These are phyloP conservation scores for Myiozetetes cayanensis DNA, from an alignment of 2,113 vertebrate genomes.

Conservation along the genomic window DNA sequence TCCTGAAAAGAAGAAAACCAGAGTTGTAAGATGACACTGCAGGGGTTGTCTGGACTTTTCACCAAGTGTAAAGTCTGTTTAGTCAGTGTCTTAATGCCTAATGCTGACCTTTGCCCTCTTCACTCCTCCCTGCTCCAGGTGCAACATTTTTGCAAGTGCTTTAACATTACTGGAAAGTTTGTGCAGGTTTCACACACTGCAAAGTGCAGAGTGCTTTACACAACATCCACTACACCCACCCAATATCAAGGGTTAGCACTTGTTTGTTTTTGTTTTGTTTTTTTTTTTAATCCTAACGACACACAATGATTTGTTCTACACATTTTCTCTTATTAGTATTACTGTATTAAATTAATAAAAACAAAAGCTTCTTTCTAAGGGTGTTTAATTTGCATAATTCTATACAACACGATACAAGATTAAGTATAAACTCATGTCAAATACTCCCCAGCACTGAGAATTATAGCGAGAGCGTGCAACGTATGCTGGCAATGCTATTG, in stretches of 20 bases:
- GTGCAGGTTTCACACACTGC: constrained; percentile 22
- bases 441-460: not conserved
- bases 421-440: not conserved
- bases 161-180: not conserved
- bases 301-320: not conserved
- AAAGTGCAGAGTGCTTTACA: not conserved
- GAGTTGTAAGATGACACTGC: constrained; percentile 79
- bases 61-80: constrained; percentile 80
- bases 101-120: constrained; percentile 80
- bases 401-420: not conserved
- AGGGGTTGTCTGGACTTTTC: constrained; percentile 84
- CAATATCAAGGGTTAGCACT: not conserved
- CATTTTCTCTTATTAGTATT: not conserved
- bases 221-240: not conserved
- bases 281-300: not conserved
- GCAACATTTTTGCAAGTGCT: constrained; percentile 74
- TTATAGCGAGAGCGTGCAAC: not conserved
- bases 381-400: not conserved
- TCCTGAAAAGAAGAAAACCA: constrained; percentile 76
- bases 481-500: not conserved
- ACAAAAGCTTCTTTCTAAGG: not conserved
- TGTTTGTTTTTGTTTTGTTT: too few relatives aligned
- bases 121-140: constrained; percentile 85
- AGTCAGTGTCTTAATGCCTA: constrained; percentile 74
- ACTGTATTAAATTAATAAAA: not conserved